Evolutionary conservation across 2,888 invertebrate species (phyloP).

Genomic region (Pammene aurita): DNA sequence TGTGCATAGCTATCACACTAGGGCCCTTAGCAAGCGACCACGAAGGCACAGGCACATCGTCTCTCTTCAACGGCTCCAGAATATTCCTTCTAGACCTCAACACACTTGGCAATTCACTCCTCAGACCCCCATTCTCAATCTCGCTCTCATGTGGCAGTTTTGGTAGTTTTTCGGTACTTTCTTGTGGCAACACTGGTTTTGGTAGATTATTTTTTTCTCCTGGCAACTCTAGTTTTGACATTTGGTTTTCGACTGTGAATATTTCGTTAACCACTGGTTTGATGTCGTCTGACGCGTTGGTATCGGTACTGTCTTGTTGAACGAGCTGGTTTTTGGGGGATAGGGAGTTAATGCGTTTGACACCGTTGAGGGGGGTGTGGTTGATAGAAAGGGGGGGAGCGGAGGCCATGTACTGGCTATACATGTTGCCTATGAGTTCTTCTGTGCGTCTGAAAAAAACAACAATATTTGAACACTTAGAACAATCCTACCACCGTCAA

Average conservation of each 20-base stretch:
- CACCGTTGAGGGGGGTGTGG: constrained; percentile 62
- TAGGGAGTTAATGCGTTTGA: constrained; percentile 59
- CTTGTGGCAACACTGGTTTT: constrained; percentile 54
- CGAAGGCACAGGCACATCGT: constrained; percentile 66
- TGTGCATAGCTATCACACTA: constrained; percentile 69
- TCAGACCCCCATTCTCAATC: constrained; percentile 43
- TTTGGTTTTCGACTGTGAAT: constrained; percentile 71
- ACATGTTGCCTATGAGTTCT: constrained; percentile 83
- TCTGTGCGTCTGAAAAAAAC: constrained; percentile 80
- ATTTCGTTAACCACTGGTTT: constrained; percentile 66
- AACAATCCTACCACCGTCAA: too few species aligned
- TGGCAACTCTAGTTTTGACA: constrained; percentile 62
- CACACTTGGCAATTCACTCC: constrained; percentile 64
- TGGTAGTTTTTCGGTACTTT: constrained; percentile 23
- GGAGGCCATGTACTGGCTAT: constrained; percentile 78
- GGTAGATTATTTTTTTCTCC: constrained; percentile 39
- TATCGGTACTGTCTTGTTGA: constrained; percentile 72
- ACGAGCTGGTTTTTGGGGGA: constrained; percentile 58
- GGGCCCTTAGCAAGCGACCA: constrained; percentile 80
- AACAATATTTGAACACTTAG: too few species aligned
- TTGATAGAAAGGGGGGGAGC: constrained; percentile 70
- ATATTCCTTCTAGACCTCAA: constrained; percentile 70
- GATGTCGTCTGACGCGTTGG: constrained; percentile 73
- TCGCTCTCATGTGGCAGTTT: constrained; percentile 52
- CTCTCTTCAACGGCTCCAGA: constrained; percentile 73